Percentiles rank a stretch among this genome's conserved stretches.
These are phyloP conservation scores for Thera obeliscata DNA, from an alignment of 2,888 invertebrate species.

Conservation along the genomic window DNA sequence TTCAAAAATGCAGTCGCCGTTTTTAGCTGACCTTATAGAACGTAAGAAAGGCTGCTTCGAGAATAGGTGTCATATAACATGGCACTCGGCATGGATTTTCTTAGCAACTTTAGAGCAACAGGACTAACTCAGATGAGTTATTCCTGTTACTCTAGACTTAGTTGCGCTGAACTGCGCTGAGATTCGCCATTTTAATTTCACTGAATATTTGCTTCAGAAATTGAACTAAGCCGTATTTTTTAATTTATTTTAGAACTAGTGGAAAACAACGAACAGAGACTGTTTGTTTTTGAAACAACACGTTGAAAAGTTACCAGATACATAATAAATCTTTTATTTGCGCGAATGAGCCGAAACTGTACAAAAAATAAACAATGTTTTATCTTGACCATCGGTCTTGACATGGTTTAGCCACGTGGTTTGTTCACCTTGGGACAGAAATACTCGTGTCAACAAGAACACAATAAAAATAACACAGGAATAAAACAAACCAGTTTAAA, in stretches of 20 bases:
- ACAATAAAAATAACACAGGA: not conserved
- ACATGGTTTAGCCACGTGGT: slow-evolving; percentile 4
- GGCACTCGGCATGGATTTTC: too few relatives aligned
- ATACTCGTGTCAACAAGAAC: slow-evolving; percentile 14
- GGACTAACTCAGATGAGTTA: too few relatives aligned
- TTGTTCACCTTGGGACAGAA: slow-evolving; percentile 18
- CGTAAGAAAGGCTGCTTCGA: too few relatives aligned
- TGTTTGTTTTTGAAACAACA: not conserved
- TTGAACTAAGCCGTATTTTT: not conserved
- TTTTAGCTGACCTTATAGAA: too few relatives aligned
- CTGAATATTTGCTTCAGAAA: not conserved
- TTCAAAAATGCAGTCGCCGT: too few relatives aligned
- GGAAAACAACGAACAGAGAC: not conserved
- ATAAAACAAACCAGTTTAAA: not conserved
- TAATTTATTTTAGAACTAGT: not conserved
- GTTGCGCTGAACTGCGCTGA: too few relatives aligned
- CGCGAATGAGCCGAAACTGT: slow-evolving; percentile 2
- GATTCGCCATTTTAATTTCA: too few relatives aligned
- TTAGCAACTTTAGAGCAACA: too few relatives aligned
- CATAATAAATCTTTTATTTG: slow-evolving; percentile 14
- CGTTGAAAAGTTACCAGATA: not conserved
- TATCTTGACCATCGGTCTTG: slow-evolving; percentile 8
- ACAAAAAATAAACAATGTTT: slow-evolving; percentile 19
- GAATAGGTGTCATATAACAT: too few relatives aligned
- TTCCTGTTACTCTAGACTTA: too few relatives aligned